These are phyloP conservation scores for Paedocypris micromegethes DNA, from an alignment of 2,797 vertebrate genomes.

Conservation along the genomic window DNA sequence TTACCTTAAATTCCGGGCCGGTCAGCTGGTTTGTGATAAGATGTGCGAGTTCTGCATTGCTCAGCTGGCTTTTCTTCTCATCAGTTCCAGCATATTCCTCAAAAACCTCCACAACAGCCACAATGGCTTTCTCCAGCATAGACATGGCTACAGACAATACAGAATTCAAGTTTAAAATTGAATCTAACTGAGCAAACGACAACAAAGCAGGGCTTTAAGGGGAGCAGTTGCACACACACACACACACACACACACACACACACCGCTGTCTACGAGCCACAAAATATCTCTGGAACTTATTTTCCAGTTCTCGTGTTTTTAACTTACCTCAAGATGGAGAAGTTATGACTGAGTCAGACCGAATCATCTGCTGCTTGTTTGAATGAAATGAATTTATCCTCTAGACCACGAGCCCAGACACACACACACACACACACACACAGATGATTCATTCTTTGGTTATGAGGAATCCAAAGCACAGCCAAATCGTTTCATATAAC, in stretches of 20 bases:
- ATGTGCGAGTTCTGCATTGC: constrained; percentile 49
- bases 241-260: too few relatives aligned
- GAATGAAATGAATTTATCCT: not conserved
- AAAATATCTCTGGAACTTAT: not conserved
- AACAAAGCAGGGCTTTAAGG: too few relatives aligned
- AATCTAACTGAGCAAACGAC: too few relatives aligned
- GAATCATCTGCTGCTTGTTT: not conserved
- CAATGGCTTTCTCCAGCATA: constrained; percentile 60
- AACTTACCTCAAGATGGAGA: constrained; percentile 2
- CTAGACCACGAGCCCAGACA: not conserved
- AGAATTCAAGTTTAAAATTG: not conserved
- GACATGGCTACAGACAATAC: constrained; percentile 52
- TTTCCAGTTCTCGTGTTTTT: not conserved
- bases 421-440: not conserved
- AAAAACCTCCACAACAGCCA: constrained; percentile 62
- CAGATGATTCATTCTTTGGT: constrained; percentile 9
- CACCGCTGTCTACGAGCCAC: too few relatives aligned
- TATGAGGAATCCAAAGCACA: not conserved
- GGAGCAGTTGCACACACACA: too few relatives aligned
- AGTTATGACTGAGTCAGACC: not conserved
- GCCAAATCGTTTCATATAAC: not conserved
- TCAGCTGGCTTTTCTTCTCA: constrained; percentile 56
- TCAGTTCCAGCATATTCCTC: constrained; percentile 56
- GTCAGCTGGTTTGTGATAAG: constrained; percentile 57
- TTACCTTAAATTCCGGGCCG: constrained; percentile 58